Conservation (phyloP, 2,888 invertebrate species). For the Cephalotes varians region DNA sequence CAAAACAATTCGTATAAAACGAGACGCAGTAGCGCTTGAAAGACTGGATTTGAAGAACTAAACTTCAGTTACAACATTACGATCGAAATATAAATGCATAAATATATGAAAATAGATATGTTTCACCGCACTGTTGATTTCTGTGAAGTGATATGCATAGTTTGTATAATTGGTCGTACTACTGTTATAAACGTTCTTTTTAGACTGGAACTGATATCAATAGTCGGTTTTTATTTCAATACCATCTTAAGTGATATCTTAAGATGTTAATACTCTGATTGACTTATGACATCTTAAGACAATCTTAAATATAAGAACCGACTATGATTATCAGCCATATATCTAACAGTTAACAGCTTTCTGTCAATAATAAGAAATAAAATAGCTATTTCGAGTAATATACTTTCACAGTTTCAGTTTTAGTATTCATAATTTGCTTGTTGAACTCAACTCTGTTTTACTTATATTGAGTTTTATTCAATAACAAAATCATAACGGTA, state of each 20-base stretch:
- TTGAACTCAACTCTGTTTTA: constrained; percentile 1
- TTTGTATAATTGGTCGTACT: neutral
- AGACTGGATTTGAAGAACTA: constrained; percentile 17
- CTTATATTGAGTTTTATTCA: neutral
- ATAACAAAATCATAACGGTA: constrained; percentile 2
- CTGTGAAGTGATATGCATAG: constrained; percentile 13
- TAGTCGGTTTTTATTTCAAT: no score
- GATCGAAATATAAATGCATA: neutral
- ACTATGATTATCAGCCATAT: no score
- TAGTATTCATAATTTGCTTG: neutral
- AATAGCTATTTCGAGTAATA: neutral
- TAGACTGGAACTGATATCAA: no score
- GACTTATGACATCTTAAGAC: no score
- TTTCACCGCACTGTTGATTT: neutral
- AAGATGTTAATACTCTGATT: no score
- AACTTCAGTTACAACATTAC: constrained; percentile 1
- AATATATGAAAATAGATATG: constrained; percentile 12
- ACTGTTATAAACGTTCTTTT: neutral
- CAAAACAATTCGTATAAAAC: neutral
- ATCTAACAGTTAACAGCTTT: no score
- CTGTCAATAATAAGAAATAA: neutral
- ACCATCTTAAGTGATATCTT: no score
- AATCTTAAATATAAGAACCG: no score
- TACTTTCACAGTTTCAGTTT: neutral
- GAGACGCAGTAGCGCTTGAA: neutral